These are phyloP conservation scores for Malurus elegans DNA, from an alignment of 2,113 vertebrate species.

Conservation along the genomic window DNA sequence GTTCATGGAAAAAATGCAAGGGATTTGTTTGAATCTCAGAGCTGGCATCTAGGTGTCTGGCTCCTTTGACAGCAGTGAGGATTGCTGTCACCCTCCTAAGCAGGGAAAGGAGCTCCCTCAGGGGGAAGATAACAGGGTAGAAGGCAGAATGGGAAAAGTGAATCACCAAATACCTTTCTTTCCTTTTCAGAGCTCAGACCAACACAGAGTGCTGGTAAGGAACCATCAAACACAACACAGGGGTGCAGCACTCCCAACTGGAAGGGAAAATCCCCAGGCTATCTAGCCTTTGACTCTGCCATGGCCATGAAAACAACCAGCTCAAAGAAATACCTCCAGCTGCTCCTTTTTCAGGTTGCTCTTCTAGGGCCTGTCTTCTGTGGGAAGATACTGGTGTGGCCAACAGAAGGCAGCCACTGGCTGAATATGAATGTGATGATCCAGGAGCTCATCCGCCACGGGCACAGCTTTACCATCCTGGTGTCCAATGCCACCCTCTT, in stretches of 20 bases:
- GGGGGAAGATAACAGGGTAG: neutral
- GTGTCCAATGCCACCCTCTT: constrained; percentile 59
- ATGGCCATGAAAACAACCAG: neutral
- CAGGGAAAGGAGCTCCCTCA: neutral
- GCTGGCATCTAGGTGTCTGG: neutral
- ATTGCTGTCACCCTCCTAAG: neutral
- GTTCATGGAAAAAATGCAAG: neutral
- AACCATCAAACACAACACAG: neutral
- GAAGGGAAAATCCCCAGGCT: neutral
- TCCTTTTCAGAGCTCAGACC: constrained; percentile 27
- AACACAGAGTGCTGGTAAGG: neutral
- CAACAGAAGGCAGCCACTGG: constrained; percentile 81
- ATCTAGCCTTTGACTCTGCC: neutral
- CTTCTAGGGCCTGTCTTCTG: constrained; percentile 44
- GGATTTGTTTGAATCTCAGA: neutral
- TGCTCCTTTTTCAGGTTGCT: constrained; percentile 63
- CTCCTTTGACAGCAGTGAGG: neutral
- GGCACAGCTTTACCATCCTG: constrained; percentile 74
- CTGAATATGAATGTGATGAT: constrained; percentile 75
- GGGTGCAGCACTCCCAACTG: neutral
- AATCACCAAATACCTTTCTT: neutral
- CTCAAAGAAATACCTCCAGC: constrained; percentile 42
- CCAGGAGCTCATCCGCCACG: constrained; percentile 66
- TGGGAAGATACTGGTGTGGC: constrained; percentile 79
- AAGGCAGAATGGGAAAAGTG: neutral